Conservation (phyloP, 2,113 vertebrate genomes). For the Malurus alboscapulatus region DNA sequence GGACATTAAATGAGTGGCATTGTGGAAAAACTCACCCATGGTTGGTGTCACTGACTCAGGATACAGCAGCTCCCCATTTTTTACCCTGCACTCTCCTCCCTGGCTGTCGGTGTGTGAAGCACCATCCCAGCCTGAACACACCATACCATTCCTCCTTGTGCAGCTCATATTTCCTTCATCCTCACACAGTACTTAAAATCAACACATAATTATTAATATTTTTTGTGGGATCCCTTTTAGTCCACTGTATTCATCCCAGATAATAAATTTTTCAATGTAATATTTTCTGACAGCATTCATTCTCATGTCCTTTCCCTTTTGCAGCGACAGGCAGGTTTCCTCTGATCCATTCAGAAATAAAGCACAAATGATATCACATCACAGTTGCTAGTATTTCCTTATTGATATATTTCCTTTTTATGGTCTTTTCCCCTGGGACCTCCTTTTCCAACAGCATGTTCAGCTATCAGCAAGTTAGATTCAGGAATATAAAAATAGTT, state of each 20-base stretch:
- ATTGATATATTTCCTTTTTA: not conserved
- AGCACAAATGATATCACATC: not conserved
- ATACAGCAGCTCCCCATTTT: not conserved
- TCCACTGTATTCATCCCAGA: not conserved
- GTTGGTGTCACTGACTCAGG: not conserved
- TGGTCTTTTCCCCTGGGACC: not conserved
- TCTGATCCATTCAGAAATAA: not conserved
- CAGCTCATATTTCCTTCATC: not conserved
- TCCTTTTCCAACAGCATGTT: not conserved
- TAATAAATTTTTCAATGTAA: not conserved
- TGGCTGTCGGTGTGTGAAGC: not conserved
- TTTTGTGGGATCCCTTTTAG: constrained; percentile 5
- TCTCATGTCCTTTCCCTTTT: not conserved
- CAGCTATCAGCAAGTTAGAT: not conserved
- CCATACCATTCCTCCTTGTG: not conserved
- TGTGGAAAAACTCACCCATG: not conserved
- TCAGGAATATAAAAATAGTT: not conserved
- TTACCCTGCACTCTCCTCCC: not conserved
- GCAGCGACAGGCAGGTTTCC: not conserved
- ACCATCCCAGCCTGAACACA: not conserved
- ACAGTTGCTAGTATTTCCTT: not conserved
- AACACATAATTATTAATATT: not conserved
- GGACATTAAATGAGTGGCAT: not conserved
- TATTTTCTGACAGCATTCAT: not conserved
- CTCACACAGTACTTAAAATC: constrained; percentile 13